Conservation (phyloP, 2,797 vertebrate species). For the Parauchenoglanis ngamensis region DNA sequence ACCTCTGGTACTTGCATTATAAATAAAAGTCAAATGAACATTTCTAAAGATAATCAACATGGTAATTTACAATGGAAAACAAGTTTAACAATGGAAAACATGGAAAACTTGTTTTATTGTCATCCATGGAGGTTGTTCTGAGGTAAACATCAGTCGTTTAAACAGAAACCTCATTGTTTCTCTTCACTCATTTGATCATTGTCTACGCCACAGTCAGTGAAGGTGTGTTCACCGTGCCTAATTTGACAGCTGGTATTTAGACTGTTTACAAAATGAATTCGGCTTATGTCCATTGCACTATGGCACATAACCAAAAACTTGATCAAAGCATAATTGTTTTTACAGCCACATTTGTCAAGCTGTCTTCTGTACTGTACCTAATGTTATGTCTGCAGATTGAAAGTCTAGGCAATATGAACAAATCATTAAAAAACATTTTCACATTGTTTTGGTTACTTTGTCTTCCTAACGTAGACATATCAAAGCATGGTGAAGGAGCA, state of each 20-base stretch:
- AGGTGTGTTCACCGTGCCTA: not conserved
- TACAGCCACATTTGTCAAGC: not conserved
- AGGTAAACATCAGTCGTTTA: not conserved
- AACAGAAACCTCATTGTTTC: not conserved
- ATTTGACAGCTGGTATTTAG: not conserved
- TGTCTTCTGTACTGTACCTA: not conserved
- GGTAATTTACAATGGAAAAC: not conserved
- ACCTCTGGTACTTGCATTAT: not conserved
- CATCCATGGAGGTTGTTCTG: not conserved
- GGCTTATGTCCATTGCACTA: not conserved
- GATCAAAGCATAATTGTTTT: not conserved
- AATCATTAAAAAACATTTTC: not conserved
- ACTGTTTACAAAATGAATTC: slow-evolving; percentile 4
- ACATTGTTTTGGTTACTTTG: not conserved
- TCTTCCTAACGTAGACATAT: not conserved
- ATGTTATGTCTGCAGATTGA: not conserved
- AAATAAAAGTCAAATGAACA: not conserved
- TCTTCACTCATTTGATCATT: not conserved
- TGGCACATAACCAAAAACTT: not conserved
- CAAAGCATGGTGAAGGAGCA: not conserved
- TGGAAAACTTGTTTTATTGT: not conserved
- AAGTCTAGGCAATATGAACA: not conserved
- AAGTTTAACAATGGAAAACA: not conserved
- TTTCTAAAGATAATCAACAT: not conserved
- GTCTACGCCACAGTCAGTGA: not conserved